Base-by-base conservation (phyloP, 2,113 vertebrate genomes). In the Oryzias melastigma region DNA sequence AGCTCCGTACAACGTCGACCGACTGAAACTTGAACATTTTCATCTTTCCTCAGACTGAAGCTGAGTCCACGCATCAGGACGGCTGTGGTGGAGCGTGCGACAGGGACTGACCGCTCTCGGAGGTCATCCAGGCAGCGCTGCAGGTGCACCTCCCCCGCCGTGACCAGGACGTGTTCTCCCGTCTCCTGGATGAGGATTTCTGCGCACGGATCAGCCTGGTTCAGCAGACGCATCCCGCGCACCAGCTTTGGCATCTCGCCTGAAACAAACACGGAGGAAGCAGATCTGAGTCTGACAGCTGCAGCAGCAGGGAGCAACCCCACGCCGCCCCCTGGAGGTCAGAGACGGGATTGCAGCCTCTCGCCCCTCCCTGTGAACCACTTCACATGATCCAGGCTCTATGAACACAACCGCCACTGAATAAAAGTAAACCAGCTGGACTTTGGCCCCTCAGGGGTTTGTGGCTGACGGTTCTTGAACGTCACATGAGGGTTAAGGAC, bases 111-210 rank as follows among this genome's bases (percentile, higher is more conserved):
- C 97, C 96, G 94, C 63, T 96, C 91, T 78, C 85, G 88, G 65
- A 99, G 88, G 91, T 99, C 97, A 52, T 99, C 96, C 81, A 99
- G 89, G 82, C 97, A 99, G 47, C 96, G 95, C 47, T 99, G 97
- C 17, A 98, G 94, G 75, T 98, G 97, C 75, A 98, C 95, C 78
- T 99, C 97, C 55, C 97, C 97, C 0, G 96, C 97, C 0, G 97
- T 98, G 71, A 99, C 90, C 57, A 99, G 84, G 49, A 99, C 97
- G 3, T 99, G 97, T 60, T 99, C 97, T 51, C 97, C 97, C 0
- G 94, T 97, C 77, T 99, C 97, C 85, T 98, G 97, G 70, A 99
- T 97, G 70, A 99, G 87, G 68, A 99, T 90, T 59, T 98, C 93
- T 5, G 94, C 96, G 55, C 97, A 98, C 0, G 97, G 96, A 81